phyloP scores from a whole-genome alignment of 2,113 vertebrate species.

The Haplochromis burtoni region DNA sequence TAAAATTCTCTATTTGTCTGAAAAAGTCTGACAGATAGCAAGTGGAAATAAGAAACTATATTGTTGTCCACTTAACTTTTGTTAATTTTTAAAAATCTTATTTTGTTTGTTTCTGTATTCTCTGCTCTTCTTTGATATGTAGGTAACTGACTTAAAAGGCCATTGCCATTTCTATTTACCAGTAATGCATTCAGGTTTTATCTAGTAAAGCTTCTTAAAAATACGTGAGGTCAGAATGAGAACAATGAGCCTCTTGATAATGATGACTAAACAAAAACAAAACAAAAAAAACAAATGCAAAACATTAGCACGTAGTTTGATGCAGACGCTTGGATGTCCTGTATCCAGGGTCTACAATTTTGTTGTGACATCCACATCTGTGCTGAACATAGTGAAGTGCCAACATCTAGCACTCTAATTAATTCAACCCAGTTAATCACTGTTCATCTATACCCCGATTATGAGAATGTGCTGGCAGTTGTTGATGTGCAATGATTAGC shows the following conservation, averaged over 20 bases:
- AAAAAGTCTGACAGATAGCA: neutral
- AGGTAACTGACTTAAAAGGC: neutral
- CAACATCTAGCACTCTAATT: conserved; percentile 20
- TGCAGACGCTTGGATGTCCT: neutral
- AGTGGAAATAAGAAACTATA: neutral
- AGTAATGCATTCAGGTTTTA: neutral
- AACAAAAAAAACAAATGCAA: neutral
- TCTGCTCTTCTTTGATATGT: neutral
- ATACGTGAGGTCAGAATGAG: neutral
- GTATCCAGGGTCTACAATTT: neutral
- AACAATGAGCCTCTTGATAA: neutral
- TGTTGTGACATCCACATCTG: neutral
- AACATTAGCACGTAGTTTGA: neutral
- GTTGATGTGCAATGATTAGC: neutral
- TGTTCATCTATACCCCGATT: neutral
- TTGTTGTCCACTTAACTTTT: neutral
- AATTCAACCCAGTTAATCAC: conserved; percentile 16
- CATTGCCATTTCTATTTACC: neutral
- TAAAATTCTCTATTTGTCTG: neutral
- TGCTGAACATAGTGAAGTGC: neutral
- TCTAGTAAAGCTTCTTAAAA: neutral
- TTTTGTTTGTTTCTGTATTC: neutral
- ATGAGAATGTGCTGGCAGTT: neutral
- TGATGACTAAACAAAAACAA: neutral
- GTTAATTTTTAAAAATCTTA: neutral